Conservation (phyloP, 35 echinoderm and acorn worm species). For the Eucidaris tribuloides region DNA sequence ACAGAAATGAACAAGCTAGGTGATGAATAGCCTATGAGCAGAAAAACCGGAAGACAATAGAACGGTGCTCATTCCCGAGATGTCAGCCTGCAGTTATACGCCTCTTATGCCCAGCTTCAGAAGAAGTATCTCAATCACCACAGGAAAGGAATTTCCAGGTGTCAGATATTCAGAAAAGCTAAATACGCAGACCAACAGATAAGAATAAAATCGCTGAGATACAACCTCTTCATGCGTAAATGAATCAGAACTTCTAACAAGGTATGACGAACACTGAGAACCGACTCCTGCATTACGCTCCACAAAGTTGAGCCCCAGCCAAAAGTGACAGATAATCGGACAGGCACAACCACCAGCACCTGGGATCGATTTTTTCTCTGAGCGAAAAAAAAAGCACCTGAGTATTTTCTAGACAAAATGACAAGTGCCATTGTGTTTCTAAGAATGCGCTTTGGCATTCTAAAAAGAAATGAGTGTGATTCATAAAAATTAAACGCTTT, state of each 20-base stretch:
- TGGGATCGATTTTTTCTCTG: no score
- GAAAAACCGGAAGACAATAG: slow-evolving; percentile 3
- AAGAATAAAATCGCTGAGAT: not conserved
- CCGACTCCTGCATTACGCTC: no score
- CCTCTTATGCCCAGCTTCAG: not conserved
- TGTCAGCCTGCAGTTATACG: not conserved
- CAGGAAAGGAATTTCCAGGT: not conserved
- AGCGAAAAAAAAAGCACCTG: no score
- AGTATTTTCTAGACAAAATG: no score
- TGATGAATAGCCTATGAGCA: not conserved
- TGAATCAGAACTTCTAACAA: not conserved
- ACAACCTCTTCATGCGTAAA: not conserved
- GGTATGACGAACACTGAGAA: no score
- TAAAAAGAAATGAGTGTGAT: no score
- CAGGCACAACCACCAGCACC: no score
- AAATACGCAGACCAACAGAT: not conserved
- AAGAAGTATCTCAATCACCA: not conserved
- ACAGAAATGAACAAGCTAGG: not conserved
- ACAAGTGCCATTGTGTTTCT: no score
- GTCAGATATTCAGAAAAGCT: not conserved
- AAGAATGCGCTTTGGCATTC: no score
- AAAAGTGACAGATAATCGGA: no score
- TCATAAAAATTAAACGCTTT: no score
- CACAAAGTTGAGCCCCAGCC: no score
- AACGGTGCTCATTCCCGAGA: not conserved